Conservation (phyloP, 1,140 invertebrate species). For the Drosophila auraria region DNA sequence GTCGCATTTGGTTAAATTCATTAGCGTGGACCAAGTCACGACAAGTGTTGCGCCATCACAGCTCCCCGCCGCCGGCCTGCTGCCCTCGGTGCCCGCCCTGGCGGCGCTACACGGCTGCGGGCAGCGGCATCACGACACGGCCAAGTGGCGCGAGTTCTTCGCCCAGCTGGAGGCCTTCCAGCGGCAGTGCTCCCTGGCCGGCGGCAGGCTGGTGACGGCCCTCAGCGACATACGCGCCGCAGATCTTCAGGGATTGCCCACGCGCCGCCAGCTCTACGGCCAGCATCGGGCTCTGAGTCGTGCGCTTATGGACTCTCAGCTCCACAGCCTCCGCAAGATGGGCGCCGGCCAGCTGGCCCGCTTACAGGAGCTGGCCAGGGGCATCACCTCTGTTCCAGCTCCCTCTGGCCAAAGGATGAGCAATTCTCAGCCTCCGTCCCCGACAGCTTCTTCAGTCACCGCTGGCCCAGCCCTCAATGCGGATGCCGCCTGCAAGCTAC, state of each 20-base stretch:
- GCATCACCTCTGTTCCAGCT: conserved; percentile 50
- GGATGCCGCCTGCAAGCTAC: conserved; percentile 75
- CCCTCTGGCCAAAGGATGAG: conserved; percentile 20
- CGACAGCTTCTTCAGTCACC: conserved; percentile 3
- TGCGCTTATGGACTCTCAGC: conserved; percentile 86
- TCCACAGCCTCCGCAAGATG: conserved; percentile 86
- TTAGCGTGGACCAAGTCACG: conserved; percentile 85
- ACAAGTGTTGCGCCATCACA: conserved; percentile 84
- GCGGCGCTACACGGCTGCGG: conserved; percentile 83
- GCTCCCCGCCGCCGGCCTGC: conserved; percentile 80
- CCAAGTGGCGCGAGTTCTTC: conserved; percentile 88
- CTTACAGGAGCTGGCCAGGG: conserved; percentile 86
- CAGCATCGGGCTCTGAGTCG: conserved; percentile 86
- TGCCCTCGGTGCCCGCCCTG: conserved; percentile 83
- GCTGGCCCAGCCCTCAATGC: conserved; percentile 36
- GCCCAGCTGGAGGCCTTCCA: conserved; percentile 87
- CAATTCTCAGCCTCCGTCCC: conserved; percentile 22
- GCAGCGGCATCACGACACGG: conserved; percentile 86
- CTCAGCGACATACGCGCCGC: conserved; percentile 86
- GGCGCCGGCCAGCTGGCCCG: conserved; percentile 85
- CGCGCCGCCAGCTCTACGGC: conserved; percentile 86
- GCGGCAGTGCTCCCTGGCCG: conserved; percentile 85
- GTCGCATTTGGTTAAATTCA: conserved; percentile 82
- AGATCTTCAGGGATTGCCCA: conserved; percentile 85
- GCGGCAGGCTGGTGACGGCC: conserved; percentile 85